phyloP scores from a whole-genome alignment of 2,113 vertebrate genomes.

The Callorhinus ursinus region DNA sequence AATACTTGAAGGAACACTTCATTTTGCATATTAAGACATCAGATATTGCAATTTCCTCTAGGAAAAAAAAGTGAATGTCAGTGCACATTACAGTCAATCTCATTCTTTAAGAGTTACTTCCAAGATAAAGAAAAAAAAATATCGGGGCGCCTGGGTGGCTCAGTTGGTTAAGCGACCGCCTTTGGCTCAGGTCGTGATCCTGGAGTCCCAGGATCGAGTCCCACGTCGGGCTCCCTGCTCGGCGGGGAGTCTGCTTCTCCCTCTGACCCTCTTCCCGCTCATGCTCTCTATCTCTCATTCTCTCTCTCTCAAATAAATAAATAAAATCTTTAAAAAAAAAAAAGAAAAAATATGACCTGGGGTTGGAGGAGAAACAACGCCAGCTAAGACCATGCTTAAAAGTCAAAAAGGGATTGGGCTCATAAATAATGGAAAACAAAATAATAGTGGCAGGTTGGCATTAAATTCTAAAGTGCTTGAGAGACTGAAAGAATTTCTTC shows the following conservation, averaged over 20 bases:
- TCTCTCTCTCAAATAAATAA: too few relatives aligned
- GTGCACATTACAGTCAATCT: not conserved
- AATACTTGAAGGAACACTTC: constrained; percentile 56
- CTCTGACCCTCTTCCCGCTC: too few relatives aligned
- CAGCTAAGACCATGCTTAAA: not conserved
- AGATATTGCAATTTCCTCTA: constrained; percentile 49
- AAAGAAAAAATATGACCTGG: not conserved
- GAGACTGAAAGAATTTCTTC: not conserved
- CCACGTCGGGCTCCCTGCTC: too few relatives aligned
- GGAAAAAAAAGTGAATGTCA: not conserved
- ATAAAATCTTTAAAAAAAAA: too few relatives aligned
- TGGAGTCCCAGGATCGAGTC: too few relatives aligned
- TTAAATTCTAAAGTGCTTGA: constrained; percentile 6
- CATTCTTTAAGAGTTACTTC: not conserved
- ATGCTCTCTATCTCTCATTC: too few relatives aligned
- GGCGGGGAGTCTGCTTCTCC: too few relatives aligned
- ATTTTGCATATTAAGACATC: constrained; percentile 5
- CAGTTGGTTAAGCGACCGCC: too few relatives aligned
- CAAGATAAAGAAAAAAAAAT: not conserved
- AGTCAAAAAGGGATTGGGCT: not conserved
- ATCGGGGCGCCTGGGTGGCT: too few relatives aligned
- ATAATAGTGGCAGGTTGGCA: not conserved
- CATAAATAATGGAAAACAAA: not conserved
- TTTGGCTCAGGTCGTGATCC: too few relatives aligned
- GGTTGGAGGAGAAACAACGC: not conserved